A percentile compares a stretch with the other conserved stretches of the same genome.
phyloP scores from a whole-genome alignment of 1,140 invertebrate species.

The Calephelis nemesis region DNA sequence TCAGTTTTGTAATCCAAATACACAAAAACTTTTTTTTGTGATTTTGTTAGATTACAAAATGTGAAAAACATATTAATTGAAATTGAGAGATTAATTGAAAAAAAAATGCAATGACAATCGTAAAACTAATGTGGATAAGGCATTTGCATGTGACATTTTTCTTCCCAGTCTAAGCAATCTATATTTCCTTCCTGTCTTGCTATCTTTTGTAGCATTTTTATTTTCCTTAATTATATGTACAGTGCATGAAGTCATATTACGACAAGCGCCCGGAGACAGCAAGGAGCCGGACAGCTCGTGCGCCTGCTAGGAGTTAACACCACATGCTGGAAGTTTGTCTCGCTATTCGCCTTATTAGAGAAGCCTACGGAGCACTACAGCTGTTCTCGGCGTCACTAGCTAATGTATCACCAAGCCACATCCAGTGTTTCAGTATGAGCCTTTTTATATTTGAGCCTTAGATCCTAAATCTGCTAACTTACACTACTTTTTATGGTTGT shows the following conservation, averaged over 20 bases:
- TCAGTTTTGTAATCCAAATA: too few relatives aligned
- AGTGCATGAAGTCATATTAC: slow-evolving; percentile 99
- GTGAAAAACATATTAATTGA: too few relatives aligned
- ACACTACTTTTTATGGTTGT: too few relatives aligned
- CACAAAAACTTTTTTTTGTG: too few relatives aligned
- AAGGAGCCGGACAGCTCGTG: slow-evolving; percentile 94
- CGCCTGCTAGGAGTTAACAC: slow-evolving; percentile 84
- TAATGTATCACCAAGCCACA: slow-evolving; percentile 16
- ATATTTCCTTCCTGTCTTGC: slow-evolving; percentile 20
- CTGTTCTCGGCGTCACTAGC: slow-evolving; percentile 14
- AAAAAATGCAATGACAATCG: not conserved
- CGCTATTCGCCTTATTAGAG: slow-evolving; percentile 18
- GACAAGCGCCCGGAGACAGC: slow-evolving; percentile 95
- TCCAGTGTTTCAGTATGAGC: slow-evolving; percentile 1
- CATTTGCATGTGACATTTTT: slow-evolving; percentile 14
- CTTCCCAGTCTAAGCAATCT: not conserved
- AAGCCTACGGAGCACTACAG: slow-evolving; percentile 16
- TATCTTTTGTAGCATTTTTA: slow-evolving; percentile 43
- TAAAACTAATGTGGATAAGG: not conserved
- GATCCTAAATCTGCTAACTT: too few relatives aligned
- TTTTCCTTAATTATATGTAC: slow-evolving; percentile 78
- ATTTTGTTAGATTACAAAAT: too few relatives aligned
- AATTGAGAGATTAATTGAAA: too few relatives aligned
- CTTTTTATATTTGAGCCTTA: too few relatives aligned
- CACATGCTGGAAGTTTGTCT: slow-evolving; percentile 11